Base-by-base conservation (phyloP, 2,797 vertebrate species). In the Scleropages formosus region DNA sequence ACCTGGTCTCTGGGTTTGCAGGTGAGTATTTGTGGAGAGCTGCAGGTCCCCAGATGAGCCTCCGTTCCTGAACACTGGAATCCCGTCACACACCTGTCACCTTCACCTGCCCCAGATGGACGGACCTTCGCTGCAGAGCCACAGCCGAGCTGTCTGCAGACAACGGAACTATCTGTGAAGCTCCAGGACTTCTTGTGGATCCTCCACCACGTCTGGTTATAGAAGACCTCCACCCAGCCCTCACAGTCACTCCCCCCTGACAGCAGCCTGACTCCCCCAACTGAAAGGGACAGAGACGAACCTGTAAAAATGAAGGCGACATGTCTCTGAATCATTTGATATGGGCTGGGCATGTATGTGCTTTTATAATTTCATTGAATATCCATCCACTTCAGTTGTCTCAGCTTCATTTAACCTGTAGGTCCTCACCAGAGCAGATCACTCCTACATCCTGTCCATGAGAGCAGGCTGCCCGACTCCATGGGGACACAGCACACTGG, bases 171-270 rank as follows among this genome's bases (percentile, higher is more conserved):
- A 0, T 85, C 81, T 0, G 20, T 16, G 0, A n/a, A 51, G 77
- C 71, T 78, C 83, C 87, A 89, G 31, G 39, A 58, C 44, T 66
- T 84, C 80, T 39, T 81, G 75, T 47, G 44, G 78, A 82, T 1
- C 80, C 79, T 84, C 2, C 81, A 80, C 86, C 86, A 86, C 18
- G 81, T 77, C 26, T 76, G 82, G n/a, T 80, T 77, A 24, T 82
- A 0, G 72, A 79, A 85, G 31, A 86, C 65, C 46, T 87, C 84
- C 70, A 87, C 80, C 79, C 82, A 72, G 3, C 86, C 85, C 1
- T 78, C 27, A 6, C 86, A 87, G 0, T 18, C 75, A 61, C 74
- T 64, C 13, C 85, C 85, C 26, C 6, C 79, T 0, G 0, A 7
- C 0, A 85, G 74, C 47, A 58, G 0, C 31, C 64, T 66, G 64